Conservation (phyloP, 2,888 invertebrate genomes). For the Tethea ocularis region DNA sequence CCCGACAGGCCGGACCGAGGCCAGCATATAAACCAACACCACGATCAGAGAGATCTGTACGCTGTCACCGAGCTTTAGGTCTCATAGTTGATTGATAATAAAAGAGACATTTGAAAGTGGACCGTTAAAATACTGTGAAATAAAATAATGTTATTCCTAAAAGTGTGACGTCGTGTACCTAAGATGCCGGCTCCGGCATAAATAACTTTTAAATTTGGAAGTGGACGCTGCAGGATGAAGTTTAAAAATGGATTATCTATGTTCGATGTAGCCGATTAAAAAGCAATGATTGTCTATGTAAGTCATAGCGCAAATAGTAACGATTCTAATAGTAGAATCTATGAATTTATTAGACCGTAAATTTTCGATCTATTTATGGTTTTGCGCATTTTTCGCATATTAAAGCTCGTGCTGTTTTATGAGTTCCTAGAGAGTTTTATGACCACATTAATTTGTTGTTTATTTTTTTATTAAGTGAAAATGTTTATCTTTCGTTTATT, state of each 20-base stretch:
- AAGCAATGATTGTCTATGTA: background rate
- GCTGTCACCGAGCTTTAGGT: conserved; percentile 85
- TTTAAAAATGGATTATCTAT: background rate
- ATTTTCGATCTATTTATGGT: conserved; percentile 1
- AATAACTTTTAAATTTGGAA: background rate
- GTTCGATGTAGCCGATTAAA: background rate
- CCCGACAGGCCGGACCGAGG: conserved; percentile 73
- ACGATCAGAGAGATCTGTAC: conserved; percentile 85
- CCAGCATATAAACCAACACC: conserved; percentile 83
- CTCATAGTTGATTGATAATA: background rate
- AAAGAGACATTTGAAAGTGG: background rate
- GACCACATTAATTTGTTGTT: conserved; percentile 2
- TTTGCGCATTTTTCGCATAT: background rate
- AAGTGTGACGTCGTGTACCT: background rate
- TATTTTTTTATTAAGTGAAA: background rate
- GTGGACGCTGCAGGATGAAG: background rate
- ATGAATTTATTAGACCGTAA: conserved; percentile 2
- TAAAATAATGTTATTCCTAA: background rate
- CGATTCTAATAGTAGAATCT: background rate
- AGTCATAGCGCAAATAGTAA: background rate
- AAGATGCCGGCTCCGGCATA: background rate
- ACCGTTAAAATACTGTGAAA: background rate
- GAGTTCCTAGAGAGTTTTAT: conserved; percentile 1
- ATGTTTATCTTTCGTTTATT: background rate
- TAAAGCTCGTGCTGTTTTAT: conserved; percentile 3